These are phyloP conservation scores for Conops quadrifasciatus DNA, from an alignment of 2,888 invertebrate genomes.

Conservation along the genomic window DNA sequence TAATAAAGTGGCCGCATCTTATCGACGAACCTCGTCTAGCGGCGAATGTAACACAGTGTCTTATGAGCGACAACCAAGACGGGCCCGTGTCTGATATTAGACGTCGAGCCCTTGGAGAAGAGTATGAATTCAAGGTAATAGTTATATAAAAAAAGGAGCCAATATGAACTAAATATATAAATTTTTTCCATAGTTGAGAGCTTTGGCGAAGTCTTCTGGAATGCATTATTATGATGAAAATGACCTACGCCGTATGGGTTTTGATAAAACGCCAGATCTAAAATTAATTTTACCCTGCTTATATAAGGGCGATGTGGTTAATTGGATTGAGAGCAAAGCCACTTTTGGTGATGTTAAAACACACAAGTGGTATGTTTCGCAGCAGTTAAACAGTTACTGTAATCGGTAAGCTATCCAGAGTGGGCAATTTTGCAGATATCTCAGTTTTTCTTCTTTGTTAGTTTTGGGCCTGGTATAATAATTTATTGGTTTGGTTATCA, in stretches of 20 bases:
- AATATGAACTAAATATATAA: not conserved
- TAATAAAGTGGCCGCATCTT: constrained; percentile 58
- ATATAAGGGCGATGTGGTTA: constrained; percentile 83
- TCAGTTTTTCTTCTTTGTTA: constrained; percentile 32
- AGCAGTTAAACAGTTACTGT: constrained; percentile 89
- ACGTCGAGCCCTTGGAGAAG: constrained; percentile 81
- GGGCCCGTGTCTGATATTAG: constrained; percentile 83
- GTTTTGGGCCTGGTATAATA: constrained; percentile 92
- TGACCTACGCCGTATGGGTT: constrained; percentile 81
- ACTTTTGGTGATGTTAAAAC: constrained; percentile 87
- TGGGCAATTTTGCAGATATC: not conserved
- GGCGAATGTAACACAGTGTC: constrained; percentile 69
- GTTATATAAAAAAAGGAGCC: constrained; percentile 62
- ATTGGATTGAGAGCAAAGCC: constrained; percentile 98
- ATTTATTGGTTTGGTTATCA: constrained; percentile 96
- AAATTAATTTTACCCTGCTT: constrained; percentile 90
- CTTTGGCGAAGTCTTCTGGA: constrained; percentile 66
- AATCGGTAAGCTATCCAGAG: constrained; percentile 68
- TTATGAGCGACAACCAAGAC: constrained; percentile 83
- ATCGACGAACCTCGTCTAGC: constrained; percentile 57
- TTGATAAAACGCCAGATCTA: constrained; percentile 95
- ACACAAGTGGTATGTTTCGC: constrained; percentile 82
- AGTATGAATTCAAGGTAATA: constrained; percentile 77
- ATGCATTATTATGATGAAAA: constrained; percentile 79
- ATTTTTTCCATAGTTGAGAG: constrained; percentile 50